These are phyloP conservation scores for Manduca sexta DNA, from an alignment of 1,140 invertebrate genomes.

Conservation along the genomic window DNA sequence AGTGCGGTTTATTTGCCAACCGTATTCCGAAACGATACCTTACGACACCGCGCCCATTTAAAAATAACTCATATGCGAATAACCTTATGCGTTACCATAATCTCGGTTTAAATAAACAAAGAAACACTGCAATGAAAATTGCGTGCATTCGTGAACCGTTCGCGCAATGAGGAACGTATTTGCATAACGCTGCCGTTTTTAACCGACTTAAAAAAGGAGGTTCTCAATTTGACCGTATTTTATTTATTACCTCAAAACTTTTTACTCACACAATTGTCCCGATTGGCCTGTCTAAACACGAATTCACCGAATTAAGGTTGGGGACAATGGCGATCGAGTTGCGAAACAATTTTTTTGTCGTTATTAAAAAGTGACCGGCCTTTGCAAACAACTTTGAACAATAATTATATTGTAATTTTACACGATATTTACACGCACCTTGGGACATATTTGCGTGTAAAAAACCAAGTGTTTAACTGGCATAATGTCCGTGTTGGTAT, in stretches of 20 bases:
- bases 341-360: slow-evolving; percentile 29
- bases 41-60: no score
- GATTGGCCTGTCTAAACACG: slow-evolving; percentile 21
- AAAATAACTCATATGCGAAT: no score
- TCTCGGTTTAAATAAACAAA: not conserved
- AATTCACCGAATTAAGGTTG: slow-evolving; percentile 36
- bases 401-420: slow-evolving; percentile 28
- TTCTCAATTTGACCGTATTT: no score
- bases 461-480: not conserved
- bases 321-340: slow-evolving; percentile 28
- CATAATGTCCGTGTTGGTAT: no score
- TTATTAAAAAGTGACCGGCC: slow-evolving; percentile 27
- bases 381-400: slow-evolving; percentile 20
- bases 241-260: no score
- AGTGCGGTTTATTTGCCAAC: no score
- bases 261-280: slow-evolving; percentile 14
- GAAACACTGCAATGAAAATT: slow-evolving; percentile 4
- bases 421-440: slow-evolving; percentile 11
- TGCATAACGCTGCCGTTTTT: slow-evolving; percentile 28
- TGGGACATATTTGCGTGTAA: slow-evolving; percentile 10
- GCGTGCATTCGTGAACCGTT: not conserved
- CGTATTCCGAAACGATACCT: no score
- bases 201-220: no score
- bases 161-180: slow-evolving; percentile 5
- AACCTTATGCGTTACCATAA: not conserved